Percentiles rank a stretch among this genome's conserved stretches.
Evolutionary conservation across 2,888 invertebrate species (phyloP).

Genomic region (Drosophila dives): DNA sequence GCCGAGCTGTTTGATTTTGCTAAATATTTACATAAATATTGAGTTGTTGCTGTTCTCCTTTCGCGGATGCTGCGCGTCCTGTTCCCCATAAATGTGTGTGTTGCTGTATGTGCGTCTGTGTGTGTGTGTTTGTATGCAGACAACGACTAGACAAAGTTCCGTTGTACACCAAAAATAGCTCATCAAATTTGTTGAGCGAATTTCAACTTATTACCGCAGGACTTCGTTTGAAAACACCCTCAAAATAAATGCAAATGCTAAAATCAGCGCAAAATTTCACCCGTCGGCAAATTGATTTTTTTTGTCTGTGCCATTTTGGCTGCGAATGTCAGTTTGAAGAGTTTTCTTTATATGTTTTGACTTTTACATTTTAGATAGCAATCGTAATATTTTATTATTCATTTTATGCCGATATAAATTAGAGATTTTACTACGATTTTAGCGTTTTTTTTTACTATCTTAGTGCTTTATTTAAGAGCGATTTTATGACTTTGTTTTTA

Average conservation of each 20-base stretch:
- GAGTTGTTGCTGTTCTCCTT: slow-evolving; percentile 39
- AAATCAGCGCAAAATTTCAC: slow-evolving; percentile 1
- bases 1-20: slow-evolving; percentile 40
- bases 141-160: slow-evolving; percentile 56
- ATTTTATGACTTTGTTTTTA: neutral
- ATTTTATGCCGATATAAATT: neutral
- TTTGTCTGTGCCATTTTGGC: neutral
- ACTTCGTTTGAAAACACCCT: neutral
- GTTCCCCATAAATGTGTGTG: neutral
- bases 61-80: slow-evolving; percentile 15
- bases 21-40: slow-evolving; percentile 72
- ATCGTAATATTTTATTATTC: neutral
- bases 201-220: slow-evolving; percentile 1
- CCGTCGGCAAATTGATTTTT: slow-evolving; percentile 26
- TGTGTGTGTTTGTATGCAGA: slow-evolving; percentile 46
- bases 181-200: slow-evolving; percentile 14
- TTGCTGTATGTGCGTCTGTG: slow-evolving; percentile 5
- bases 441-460: neutral
- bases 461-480: neutral
- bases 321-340: no score
- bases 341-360: neutral
- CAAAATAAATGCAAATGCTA: neutral
- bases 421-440: neutral
- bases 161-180: slow-evolving; percentile 24
- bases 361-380: neutral